These are phyloP conservation scores for Sebastes ruberrimus DNA, from an alignment of 2,797 vertebrate species.

Conservation along the genomic window DNA sequence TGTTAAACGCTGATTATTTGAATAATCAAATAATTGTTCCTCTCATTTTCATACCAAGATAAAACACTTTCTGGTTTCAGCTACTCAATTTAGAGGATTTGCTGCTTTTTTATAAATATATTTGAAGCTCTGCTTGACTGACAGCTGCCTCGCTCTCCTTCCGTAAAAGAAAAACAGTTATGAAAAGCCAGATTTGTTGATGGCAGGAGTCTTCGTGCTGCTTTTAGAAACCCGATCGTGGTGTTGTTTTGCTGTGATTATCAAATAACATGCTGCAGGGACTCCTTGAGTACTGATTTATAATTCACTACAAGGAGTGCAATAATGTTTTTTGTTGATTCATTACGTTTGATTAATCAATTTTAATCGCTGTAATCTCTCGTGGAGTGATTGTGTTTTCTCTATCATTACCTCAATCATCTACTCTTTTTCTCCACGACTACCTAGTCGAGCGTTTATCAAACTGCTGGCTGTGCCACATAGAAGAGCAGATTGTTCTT, in stretches of 20 bases:
- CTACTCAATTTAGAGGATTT: background rate
- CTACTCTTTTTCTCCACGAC: background rate
- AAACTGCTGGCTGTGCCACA: background rate
- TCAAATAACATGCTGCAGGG: conserved; percentile 18
- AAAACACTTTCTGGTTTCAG: background rate
- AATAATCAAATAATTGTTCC: background rate
- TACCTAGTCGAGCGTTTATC: background rate
- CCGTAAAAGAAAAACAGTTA: background rate
- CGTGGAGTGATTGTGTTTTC: conserved; percentile 34
- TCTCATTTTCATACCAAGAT: background rate
- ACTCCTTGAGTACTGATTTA: conserved; percentile 7
- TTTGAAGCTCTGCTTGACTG: background rate
- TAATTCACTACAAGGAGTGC: conserved; percentile 9
- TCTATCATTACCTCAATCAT: conserved; percentile 27
- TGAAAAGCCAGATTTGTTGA: no score
- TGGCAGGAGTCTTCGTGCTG: background rate
- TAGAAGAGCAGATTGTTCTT: background rate
- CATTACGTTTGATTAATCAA: conserved; percentile 28
- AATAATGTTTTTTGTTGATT: conserved; percentile 5
- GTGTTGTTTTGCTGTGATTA: conserved; percentile 22
- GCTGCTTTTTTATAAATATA: background rate
- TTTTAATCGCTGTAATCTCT: conserved; percentile 32
- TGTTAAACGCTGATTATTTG: background rate
- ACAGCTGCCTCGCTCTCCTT: background rate
- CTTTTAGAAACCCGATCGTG: background rate